Percentiles rank a stretch among this genome's conserved stretches.
Conservation (phyloP, 2,888 invertebrate genomes). For the Blastobasis adustella region DNA sequence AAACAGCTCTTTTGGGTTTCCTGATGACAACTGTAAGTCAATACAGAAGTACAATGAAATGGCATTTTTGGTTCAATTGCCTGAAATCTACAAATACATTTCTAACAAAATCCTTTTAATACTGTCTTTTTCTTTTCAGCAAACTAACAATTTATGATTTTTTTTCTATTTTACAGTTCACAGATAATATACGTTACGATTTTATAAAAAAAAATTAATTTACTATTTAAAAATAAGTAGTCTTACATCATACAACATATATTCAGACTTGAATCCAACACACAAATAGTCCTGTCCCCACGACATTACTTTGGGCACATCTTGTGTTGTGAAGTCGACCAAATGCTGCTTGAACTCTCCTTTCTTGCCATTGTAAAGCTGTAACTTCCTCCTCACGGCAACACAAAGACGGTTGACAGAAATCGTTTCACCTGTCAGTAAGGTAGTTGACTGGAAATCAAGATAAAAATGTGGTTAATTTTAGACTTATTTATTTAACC, state of each 20-base stretch:
- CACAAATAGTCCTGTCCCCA: conserved; percentile 92
- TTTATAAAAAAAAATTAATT: conserved; percentile 4
- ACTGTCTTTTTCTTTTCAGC: no score
- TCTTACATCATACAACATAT: conserved; percentile 83
- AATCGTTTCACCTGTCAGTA: conserved; percentile 81
- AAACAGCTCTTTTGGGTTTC: conserved; percentile 87
- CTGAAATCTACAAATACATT: no score
- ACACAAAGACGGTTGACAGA: conserved; percentile 90
- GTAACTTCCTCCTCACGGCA: conserved; percentile 88
- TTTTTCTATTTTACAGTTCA: no score
- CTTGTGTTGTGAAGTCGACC: conserved; percentile 84
- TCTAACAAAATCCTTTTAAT: no score
- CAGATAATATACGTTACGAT: not conserved
- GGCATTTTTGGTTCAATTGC: no score
- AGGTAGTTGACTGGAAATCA: conserved; percentile 48
- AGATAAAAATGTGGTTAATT: not conserved
- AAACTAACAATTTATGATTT: no score
- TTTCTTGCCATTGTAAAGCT: conserved; percentile 92
- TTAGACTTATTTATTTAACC: no score
- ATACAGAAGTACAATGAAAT: not conserved
- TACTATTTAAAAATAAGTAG: not conserved
- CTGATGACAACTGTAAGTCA: conserved; percentile 56
- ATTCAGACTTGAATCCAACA: conserved; percentile 90
- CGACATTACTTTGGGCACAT: conserved; percentile 85
- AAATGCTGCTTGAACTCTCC: conserved; percentile 84